A percentile compares a stretch with the other conserved stretches of the same genome.
phyloP scores from a whole-genome alignment of 53 echinoderm and acorn worm species.

The Hippasteria phrygiana region DNA sequence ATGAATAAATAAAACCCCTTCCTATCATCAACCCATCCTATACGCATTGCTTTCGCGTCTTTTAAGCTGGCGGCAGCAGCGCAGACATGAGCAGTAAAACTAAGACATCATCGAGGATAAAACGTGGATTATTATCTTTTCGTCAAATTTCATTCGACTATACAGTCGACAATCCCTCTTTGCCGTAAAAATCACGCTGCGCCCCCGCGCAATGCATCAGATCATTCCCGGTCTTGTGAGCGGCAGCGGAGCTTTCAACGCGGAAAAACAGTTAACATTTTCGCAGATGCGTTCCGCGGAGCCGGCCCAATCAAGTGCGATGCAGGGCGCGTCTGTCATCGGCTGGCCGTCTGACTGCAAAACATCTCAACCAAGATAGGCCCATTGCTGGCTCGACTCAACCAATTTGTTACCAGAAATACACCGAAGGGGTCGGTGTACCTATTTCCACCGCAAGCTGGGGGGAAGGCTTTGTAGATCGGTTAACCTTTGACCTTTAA shows the following conservation, averaged over 20 bases:
- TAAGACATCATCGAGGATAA: too few relatives aligned
- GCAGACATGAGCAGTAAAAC: too few relatives aligned
- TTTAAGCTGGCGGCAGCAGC: too few relatives aligned
- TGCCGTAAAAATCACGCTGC: too few relatives aligned
- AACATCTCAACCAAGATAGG: slow-evolving; percentile 27
- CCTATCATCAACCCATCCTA: too few relatives aligned
- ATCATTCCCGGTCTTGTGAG: too few relatives aligned
- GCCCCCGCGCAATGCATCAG: too few relatives aligned
- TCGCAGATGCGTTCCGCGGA: slow-evolving; percentile 16
- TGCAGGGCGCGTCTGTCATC: slow-evolving; percentile 44
- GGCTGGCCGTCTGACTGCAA: slow-evolving; percentile 35
- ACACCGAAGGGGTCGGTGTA: neutral
- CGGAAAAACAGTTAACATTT: slow-evolving; percentile 41
- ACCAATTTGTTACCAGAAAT: slow-evolving; percentile 59
- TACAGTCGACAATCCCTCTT: too few relatives aligned
- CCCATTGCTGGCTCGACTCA: slow-evolving; percentile 18
- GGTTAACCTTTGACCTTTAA: slow-evolving; percentile 36
- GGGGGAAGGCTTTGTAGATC: neutral
- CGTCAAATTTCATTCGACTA: too few relatives aligned
- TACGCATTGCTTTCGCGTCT: too few relatives aligned
- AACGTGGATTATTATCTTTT: too few relatives aligned
- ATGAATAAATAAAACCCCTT: too few relatives aligned
- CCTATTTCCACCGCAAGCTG: slow-evolving; percentile 6
- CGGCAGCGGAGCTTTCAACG: slow-evolving; percentile 12
- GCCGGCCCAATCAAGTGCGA: slow-evolving; percentile 3